Evolutionary conservation across 2,113 vertebrate species (phyloP).

Genomic region (Mastomys natalensis): DNA sequence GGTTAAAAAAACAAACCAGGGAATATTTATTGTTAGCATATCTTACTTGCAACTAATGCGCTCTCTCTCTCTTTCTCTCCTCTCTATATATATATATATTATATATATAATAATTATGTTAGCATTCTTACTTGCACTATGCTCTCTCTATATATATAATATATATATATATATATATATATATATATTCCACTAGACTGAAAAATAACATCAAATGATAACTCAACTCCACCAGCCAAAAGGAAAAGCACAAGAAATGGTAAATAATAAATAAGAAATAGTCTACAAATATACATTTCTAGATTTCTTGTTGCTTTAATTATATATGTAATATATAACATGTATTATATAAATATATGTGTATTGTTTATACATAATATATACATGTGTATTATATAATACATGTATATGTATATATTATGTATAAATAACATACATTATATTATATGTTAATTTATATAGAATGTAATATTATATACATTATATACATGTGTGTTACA

Average conservation of each 20-base stretch:
- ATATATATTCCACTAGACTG: neutral
- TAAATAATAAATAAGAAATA: neutral
- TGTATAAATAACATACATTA: neutral
- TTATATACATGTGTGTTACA: no score
- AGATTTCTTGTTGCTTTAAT: neutral
- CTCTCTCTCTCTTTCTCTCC: no score
- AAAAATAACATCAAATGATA: neutral
- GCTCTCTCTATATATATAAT: no score
- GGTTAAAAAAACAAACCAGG: no score
- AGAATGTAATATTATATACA: neutral
- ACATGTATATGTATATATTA: neutral
- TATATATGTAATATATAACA: neutral
- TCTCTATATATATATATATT: neutral
- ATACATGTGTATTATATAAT: neutral
- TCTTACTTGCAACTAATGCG: neutral
- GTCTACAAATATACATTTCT: neutral
- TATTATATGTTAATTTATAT: no score
- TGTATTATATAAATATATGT: neutral
- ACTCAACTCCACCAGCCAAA: neutral
- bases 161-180: neutral
- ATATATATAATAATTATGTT: no score
- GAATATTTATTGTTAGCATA: neutral
- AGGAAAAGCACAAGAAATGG: neutral
- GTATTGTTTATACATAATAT: no score
- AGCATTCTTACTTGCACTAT: no score